Evolutionary conservation across 2,888 invertebrate genomes (phyloP).

Genomic region (Dicycla oo): DNA sequence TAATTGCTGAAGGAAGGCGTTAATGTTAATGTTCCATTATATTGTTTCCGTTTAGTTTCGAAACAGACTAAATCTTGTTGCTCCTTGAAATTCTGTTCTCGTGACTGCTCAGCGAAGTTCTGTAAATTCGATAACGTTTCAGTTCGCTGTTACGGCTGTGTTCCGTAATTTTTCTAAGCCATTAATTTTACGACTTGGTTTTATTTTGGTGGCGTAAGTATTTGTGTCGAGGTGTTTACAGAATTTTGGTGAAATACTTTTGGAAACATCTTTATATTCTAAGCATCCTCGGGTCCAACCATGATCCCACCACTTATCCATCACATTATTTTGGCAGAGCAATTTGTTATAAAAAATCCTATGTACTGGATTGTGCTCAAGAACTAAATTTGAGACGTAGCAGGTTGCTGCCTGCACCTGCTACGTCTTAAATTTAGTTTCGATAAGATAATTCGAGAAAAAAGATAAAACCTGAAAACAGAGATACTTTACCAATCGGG

Average conservation of each 20-base stretch:
- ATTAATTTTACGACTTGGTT: conserved; percentile 49
- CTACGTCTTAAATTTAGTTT: not conserved
- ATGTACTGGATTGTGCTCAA: not conserved
- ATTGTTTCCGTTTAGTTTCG: conserved; percentile 40
- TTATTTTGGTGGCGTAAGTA: conserved; percentile 36
- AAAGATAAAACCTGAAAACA: not conserved
- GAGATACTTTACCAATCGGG: conserved; percentile 3
- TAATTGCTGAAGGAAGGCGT: conserved; percentile 23
- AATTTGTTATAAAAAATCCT: not conserved
- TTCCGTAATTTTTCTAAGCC: conserved; percentile 48
- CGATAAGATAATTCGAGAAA: not conserved
- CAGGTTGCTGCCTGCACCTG: not conserved
- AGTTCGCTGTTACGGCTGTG: conserved; percentile 42
- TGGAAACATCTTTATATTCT: not conserved
- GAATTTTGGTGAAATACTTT: not conserved
- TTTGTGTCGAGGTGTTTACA: conserved; percentile 40
- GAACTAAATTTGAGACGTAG: not conserved
- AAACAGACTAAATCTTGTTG: conserved; percentile 38
- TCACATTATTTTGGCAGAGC: not conserved
- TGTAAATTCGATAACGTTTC: conserved; percentile 57
- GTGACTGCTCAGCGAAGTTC: conserved; percentile 42
- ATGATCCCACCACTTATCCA: too few species aligned
- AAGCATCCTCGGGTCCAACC: not conserved
- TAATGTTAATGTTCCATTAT: conserved; percentile 16
- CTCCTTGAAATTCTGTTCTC: conserved; percentile 50